Evolutionary conservation across 2,888 invertebrate species (phyloP).

Genomic region (Pomacea canaliculata): DNA sequence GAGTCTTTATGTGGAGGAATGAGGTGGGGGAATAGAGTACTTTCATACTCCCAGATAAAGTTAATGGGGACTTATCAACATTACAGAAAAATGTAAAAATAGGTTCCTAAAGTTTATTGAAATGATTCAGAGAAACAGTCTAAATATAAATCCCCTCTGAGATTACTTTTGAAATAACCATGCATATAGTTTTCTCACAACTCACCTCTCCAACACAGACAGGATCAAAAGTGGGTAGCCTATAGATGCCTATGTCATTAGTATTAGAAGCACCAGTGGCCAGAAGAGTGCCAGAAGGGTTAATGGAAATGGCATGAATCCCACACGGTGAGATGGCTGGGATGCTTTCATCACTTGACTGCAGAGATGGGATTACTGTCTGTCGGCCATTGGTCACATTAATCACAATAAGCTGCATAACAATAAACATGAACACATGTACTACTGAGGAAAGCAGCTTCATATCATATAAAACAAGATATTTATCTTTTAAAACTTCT

Average conservation of each 20-base stretch:
- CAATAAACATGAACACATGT: not conserved
- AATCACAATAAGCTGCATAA: constrained; percentile 85
- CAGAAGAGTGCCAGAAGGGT: constrained; percentile 87
- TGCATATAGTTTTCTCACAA: not conserved
- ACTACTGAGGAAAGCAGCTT: not conserved
- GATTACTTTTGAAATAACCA: too few species aligned
- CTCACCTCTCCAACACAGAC: constrained; percentile 88
- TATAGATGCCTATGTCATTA: constrained; percentile 90
- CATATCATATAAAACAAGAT: not conserved
- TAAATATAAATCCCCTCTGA: too few species aligned
- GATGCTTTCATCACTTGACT: constrained; percentile 66
- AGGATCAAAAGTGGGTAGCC: constrained; percentile 93
- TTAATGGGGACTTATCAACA: too few species aligned
- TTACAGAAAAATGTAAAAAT: too few species aligned
- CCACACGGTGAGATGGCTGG: constrained; percentile 77
- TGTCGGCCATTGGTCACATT: constrained; percentile 88
- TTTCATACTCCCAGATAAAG: too few species aligned
- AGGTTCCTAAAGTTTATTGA: too few species aligned
- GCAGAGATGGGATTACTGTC: constrained; percentile 87
- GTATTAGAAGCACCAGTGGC: constrained; percentile 94
- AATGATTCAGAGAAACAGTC: too few species aligned
- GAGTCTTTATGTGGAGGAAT: too few species aligned
- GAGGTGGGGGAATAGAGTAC: too few species aligned
- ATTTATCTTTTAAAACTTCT: not conserved
- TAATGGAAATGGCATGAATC: constrained; percentile 93